Evolutionary conservation across 2,113 vertebrate species (phyloP).

Genomic region (Sigmodon hispidus): DNA sequence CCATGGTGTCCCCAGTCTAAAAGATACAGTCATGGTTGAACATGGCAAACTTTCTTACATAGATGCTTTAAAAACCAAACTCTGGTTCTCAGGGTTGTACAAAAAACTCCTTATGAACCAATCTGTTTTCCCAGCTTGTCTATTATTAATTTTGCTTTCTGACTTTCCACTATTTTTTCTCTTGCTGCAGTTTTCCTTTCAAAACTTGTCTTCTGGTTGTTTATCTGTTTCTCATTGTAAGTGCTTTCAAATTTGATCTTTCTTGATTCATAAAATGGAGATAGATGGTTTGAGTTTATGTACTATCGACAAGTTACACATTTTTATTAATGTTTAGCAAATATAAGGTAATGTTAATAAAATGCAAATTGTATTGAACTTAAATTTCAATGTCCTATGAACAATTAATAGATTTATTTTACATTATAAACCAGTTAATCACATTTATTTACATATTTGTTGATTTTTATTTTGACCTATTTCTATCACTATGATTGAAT

Average conservation of each 20-base stretch:
- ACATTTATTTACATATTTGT: neutral
- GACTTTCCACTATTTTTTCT: neutral
- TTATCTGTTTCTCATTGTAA: neutral
- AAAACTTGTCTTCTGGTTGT: neutral
- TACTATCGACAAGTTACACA: neutral
- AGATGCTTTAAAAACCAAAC: neutral
- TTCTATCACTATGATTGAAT: neutral
- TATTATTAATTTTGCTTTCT: neutral
- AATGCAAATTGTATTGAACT: neutral
- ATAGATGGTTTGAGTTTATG: neutral
- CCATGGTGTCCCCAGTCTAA: neutral
- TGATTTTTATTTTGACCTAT: neutral
- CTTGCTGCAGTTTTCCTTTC: neutral
- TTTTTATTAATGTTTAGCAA: neutral
- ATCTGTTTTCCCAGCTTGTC: neutral
- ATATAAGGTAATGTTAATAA: neutral
- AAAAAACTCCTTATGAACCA: neutral
- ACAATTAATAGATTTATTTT: neutral
- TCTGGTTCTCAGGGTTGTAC: neutral
- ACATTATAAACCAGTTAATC: neutral
- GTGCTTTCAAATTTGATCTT: neutral
- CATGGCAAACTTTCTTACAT: too few relatives aligned
- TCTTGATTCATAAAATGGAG: neutral
- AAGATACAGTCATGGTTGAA: neutral
- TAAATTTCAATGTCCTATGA: neutral